Evolutionary conservation across 2,888 invertebrate genomes (phyloP).

Genomic region (Byasa hedistus): DNA sequence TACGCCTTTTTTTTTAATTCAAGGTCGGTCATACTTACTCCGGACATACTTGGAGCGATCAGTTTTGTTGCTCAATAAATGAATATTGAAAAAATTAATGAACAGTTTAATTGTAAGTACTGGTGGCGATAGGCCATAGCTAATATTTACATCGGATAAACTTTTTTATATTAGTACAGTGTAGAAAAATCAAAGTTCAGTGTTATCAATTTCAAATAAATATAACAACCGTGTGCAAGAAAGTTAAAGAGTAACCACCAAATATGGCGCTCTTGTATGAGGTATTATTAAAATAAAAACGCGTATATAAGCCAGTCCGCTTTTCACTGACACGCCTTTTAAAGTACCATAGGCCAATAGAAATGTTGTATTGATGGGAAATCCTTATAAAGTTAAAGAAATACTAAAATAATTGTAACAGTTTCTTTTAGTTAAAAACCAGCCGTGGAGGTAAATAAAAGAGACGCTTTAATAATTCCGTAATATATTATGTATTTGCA

Average conservation of each 20-base stretch:
- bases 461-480: too few relatives aligned
- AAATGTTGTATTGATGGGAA: slow-evolving; percentile 61
- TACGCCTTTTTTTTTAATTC: slow-evolving; percentile 1
- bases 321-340: slow-evolving; percentile 69
- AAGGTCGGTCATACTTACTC: too few relatives aligned
- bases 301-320: slow-evolving; percentile 47
- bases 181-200: too few relatives aligned
- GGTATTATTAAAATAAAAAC: slow-evolving; percentile 69
- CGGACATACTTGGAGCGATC: neutral
- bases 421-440: slow-evolving; percentile 14
- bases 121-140: too few relatives aligned
- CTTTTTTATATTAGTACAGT: too few relatives aligned
- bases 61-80: neutral
- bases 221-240: slow-evolving; percentile 42
- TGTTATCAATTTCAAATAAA: neutral
- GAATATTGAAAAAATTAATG: neutral
- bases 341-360: slow-evolving; percentile 52
- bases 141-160: neutral
- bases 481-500: neutral
- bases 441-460: slow-evolving; percentile 4
- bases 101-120: neutral
- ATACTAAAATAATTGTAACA: slow-evolving; percentile 30
- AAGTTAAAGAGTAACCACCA: slow-evolving; percentile 59
- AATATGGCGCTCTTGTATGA: slow-evolving; percentile 64
- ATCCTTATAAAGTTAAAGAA: slow-evolving; percentile 44